These are phyloP conservation scores for Scaptomyza caliginosa DNA, from an alignment of 2,888 invertebrate genomes.

Conservation along the genomic window DNA sequence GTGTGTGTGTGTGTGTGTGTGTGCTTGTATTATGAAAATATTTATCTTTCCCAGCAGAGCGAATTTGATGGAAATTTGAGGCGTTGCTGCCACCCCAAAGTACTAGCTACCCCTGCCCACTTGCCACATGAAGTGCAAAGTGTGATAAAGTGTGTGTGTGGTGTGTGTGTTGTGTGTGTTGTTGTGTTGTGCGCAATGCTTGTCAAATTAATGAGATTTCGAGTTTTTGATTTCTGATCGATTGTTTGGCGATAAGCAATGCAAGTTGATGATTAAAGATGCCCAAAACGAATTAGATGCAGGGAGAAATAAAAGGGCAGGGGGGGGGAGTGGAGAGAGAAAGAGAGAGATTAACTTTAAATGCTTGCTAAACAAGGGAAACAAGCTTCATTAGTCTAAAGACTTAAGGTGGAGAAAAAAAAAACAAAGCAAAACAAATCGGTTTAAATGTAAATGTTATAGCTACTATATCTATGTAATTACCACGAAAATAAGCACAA, in stretches of 20 bases:
- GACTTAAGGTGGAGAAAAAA: too few relatives aligned
- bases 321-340: not conserved
- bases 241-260: conserved; percentile 55
- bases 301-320: conserved; percentile 1
- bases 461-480: not conserved
- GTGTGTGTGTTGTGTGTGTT: conserved; percentile 28
- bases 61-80: conserved; percentile 42
- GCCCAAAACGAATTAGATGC: conserved; percentile 1
- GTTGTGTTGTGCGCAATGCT: conserved; percentile 50
- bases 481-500: not conserved
- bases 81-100: not conserved
- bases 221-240: conserved; percentile 76
- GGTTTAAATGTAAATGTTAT: too few relatives aligned
- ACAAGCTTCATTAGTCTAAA: too few relatives aligned
- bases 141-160: conserved; percentile 7
- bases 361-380: too few relatives aligned
- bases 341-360: not conserved
- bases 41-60: conserved; percentile 70
- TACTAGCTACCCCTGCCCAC: not conserved
- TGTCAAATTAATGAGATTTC: conserved; percentile 78
- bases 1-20: too few relatives aligned
- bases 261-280: conserved; percentile 32
- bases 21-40: conserved; percentile 53
- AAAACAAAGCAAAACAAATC: too few relatives aligned
- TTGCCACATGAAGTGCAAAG: conserved; percentile 15